phyloP scores from a whole-genome alignment of 2,888 invertebrate species.

The Penaeus monodon region DNA sequence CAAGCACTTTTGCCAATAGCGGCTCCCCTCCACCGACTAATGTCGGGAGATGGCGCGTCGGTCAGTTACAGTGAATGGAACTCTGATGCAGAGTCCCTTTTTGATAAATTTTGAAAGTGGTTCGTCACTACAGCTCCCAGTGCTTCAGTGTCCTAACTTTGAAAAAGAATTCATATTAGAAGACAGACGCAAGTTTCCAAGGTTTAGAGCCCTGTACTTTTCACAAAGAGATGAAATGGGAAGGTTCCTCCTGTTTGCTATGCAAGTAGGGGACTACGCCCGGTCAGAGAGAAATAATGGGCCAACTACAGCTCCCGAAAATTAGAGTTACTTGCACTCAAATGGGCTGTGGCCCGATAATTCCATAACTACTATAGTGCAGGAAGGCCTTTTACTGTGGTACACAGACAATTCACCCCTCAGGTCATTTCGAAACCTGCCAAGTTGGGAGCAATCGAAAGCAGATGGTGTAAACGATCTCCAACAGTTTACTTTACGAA shows the following conservation, averaged over 20 bases:
- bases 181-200: slow-evolving; percentile 31
- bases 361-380: not conserved
- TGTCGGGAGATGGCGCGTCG: too few relatives aligned
- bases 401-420: too few relatives aligned
- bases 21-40: not conserved
- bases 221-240: slow-evolving; percentile 14
- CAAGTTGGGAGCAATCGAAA: too few relatives aligned
- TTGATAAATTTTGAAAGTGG: too few relatives aligned
- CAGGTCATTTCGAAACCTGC: too few relatives aligned
- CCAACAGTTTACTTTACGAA: not conserved
- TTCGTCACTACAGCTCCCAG: too few relatives aligned
- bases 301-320: slow-evolving; percentile 26
- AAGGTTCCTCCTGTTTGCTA: slow-evolving; percentile 8
- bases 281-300: slow-evolving; percentile 19
- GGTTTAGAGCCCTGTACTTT: slow-evolving; percentile 12
- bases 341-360: slow-evolving; percentile 11
- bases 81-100: too few relatives aligned
- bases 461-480: slow-evolving; percentile 12
- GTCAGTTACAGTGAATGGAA: too few relatives aligned
- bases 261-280: slow-evolving; percentile 13
- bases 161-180: slow-evolving; percentile 59
- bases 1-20: slow-evolving; percentile 42
- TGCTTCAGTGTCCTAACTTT: not conserved
- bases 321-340: slow-evolving; percentile 9
- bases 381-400: slow-evolving; percentile 1